Percentiles rank a stretch among this genome's conserved stretches.
Evolutionary conservation across 2,888 invertebrate genomes (phyloP).

Genomic region (Andrena fulva): DNA sequence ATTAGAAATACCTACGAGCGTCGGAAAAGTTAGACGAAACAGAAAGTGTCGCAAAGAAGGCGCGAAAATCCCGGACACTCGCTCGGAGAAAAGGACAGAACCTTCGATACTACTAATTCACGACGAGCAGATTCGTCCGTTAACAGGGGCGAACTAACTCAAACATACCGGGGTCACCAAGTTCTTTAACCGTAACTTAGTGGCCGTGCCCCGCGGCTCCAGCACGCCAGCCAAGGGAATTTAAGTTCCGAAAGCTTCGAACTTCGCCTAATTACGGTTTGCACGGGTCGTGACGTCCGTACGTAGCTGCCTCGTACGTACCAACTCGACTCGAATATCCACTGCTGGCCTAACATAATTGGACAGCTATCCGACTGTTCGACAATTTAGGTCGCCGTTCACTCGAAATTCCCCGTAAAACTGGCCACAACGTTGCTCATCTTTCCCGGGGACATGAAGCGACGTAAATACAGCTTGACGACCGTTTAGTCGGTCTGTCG

Average conservation of each 20-base stretch:
- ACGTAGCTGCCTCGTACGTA: conserved; percentile 46
- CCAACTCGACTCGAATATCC: conserved; percentile 33
- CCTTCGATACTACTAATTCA: conserved; percentile 53
- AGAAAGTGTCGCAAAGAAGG: conserved; percentile 30
- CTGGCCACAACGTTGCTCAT: conserved; percentile 7
- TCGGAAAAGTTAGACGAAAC: not conserved
- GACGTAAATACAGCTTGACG: not conserved
- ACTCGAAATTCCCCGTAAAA: conserved; percentile 30
- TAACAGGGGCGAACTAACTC: conserved; percentile 51
- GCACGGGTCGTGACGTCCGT: conserved; percentile 76
- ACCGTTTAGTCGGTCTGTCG: not conserved
- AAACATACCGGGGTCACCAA: conserved; percentile 59
- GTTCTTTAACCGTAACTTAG: conserved; percentile 71
- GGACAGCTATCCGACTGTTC: conserved; percentile 41
- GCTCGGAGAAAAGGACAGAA: conserved; percentile 22
- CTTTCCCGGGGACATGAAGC: not conserved
- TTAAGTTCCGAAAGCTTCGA: conserved; percentile 80
- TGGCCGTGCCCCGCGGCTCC: conserved; percentile 46
- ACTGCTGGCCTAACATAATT: conserved; percentile 48
- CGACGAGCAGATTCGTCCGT: conserved; percentile 47
- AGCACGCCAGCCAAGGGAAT: conserved; percentile 69
- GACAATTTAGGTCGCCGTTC: conserved; percentile 41
- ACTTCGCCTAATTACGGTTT: conserved; percentile 81
- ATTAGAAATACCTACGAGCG: conserved; percentile 2
- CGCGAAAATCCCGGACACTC: conserved; percentile 33